phyloP scores from a whole-genome alignment of 2,797 vertebrate genomes.

The Coluber constrictor region DNA sequence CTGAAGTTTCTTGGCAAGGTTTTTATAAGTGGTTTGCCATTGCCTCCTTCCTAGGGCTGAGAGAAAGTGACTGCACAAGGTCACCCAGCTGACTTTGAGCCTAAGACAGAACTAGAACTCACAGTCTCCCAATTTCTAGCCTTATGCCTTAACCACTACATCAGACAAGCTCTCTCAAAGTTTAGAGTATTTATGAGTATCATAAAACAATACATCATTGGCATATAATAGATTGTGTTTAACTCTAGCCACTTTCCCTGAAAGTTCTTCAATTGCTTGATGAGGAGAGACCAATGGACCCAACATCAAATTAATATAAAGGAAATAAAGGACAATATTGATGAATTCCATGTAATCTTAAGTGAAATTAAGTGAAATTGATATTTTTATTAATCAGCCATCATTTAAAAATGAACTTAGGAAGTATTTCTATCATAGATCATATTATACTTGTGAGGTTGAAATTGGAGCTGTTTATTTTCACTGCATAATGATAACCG shows the following conservation, averaged over 20 bases:
- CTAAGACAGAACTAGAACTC: neutral
- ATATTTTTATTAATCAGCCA: constrained; percentile 31
- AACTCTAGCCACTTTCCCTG: neutral
- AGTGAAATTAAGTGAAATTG: constrained; percentile 26
- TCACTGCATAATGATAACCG: neutral
- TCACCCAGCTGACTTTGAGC: neutral
- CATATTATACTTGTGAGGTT: neutral
- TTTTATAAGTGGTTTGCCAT: neutral
- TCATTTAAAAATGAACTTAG: neutral
- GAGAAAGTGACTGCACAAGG: neutral
- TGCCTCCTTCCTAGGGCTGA: neutral
- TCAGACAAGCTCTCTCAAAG: neutral
- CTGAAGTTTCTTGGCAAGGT: neutral
- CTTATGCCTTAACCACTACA: neutral
- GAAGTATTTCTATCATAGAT: neutral
- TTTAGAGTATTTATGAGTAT: neutral
- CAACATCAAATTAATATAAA: neutral
- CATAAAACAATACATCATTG: neutral
- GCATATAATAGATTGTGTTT: neutral
- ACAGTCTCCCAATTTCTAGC: neutral
- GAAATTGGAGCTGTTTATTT: constrained; percentile 9
- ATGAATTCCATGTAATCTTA: constrained; percentile 2
- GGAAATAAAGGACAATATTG: neutral
- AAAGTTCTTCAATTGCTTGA: neutral
- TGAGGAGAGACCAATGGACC: neutral